Percentiles rank a stretch among this genome's conserved stretches.
These are phyloP conservation scores for Episyrphus balteatus DNA, from an alignment of 1,140 invertebrate genomes.

Conservation along the genomic window DNA sequence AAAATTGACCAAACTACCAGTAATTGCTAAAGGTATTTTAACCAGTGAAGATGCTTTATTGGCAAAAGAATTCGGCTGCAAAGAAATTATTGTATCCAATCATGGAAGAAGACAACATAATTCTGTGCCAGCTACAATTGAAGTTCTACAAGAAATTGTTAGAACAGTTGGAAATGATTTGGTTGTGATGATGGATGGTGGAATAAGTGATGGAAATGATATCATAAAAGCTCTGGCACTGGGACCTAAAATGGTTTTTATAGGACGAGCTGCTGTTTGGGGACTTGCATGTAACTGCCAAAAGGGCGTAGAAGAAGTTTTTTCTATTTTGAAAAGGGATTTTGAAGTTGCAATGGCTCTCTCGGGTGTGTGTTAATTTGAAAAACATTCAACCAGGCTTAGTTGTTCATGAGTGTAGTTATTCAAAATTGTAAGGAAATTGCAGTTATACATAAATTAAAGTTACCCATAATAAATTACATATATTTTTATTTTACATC, in stretches of 20 bases:
- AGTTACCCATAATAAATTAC: too few relatives aligned
- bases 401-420: too few relatives aligned
- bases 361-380: conserved; percentile 46
- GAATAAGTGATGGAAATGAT: conserved; percentile 70
- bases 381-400: not conserved
- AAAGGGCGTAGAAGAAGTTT: conserved; percentile 57
- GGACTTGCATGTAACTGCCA: conserved; percentile 67
- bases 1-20: conserved; percentile 60
- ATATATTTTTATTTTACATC: too few relatives aligned
- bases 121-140: conserved; percentile 67
- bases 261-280: conserved; percentile 77
- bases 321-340: conserved; percentile 62
- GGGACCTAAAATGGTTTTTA: conserved; percentile 80
- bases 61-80: conserved; percentile 55
- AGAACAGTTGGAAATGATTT: conserved; percentile 54
- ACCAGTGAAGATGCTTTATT: conserved; percentile 71
- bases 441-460: too few relatives aligned
- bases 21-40: conserved; percentile 78
- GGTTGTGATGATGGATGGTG: conserved; percentile 78
- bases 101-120: conserved; percentile 80
- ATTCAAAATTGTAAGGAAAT: too few relatives aligned
- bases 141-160: conserved; percentile 68
- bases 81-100: conserved; percentile 74
- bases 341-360: conserved; percentile 62
- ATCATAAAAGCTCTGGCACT: conserved; percentile 79